Evolutionary conservation across 2,113 vertebrate genomes (phyloP), one percentile per base, ranked within the genome.

Genomic region (Chionodraco myersi): DNA sequence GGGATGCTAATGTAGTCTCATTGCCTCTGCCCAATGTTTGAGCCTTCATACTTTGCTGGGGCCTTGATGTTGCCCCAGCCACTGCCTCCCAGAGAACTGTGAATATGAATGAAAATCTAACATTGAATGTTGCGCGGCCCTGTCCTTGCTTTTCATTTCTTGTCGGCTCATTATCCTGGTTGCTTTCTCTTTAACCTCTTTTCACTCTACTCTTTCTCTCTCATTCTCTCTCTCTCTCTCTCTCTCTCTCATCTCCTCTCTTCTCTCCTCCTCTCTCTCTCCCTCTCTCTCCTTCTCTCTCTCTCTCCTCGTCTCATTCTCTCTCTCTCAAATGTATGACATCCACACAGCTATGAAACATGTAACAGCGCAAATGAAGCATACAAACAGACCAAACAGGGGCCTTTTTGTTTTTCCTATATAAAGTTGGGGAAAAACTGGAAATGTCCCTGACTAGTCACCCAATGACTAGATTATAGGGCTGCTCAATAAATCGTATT

Each of bases 61-160:
- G 76, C 83, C 87, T 91, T 92, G 89, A 93, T 88, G 81, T 79
- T 86, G 76, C 86, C 82, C 65, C 71, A 79, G 65, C 61, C 72
- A 70, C 53, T 58, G 70, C 41, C 88, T 61, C 79, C 85, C 89
- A 90, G 90, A 83, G 81, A 79, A 91, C 79, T 87, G 83, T 90
- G 88, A 91, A 91, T 92, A 86, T 90, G 88, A 91, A 91, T 90
- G 85, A 91, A 82, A 77, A 21, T 67, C 75, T 58, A 81, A 82
- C 77, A 78, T 79, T 90, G 82, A 86, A 83, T 86, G 70, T 87
- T 86, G 83, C 45, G 56, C 75, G 61, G 49, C 77, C 86, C 80
- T 83, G 81, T 87, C 82, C 88, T 86, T 90, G 85, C 82, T 64
- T 82, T 88, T 84, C 79, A 67, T 89, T 87, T 84, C 81, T 81